Percentiles rank a stretch among this genome's conserved stretches.
Conservation (phyloP, 2,797 vertebrate species). For the Aldrovandia affinis region DNA sequence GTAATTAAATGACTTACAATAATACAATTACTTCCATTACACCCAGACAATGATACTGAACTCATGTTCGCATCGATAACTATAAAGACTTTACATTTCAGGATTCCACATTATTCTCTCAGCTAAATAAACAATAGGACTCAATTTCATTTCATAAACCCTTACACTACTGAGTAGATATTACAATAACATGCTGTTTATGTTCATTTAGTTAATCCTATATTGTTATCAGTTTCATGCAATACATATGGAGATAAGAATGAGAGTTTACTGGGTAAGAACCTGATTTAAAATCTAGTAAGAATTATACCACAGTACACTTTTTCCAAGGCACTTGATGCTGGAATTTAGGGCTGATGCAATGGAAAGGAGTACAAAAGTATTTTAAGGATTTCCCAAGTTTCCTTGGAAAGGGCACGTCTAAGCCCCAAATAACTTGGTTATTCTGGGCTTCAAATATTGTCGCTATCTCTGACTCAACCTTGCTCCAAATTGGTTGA, state of each 20-base stretch:
- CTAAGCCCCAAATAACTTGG: too few relatives aligned
- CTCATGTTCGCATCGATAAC: neutral
- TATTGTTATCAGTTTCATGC: neutral
- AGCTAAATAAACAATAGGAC: neutral
- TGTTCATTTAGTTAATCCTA: neutral
- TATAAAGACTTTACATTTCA: neutral
- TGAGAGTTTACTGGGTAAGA: too few relatives aligned
- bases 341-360: too few relatives aligned
- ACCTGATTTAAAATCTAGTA: neutral
- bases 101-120: neutral
- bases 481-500: too few relatives aligned
- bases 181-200: neutral
- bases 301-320: neutral
- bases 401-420: too few relatives aligned
- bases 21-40: conserved; percentile 4
- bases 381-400: too few relatives aligned
- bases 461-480: too few relatives aligned
- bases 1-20: conserved; percentile 6
- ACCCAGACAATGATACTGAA: neutral
- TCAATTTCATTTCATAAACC: neutral
- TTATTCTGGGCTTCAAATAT: too few relatives aligned
- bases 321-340: neutral
- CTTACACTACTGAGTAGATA: neutral
- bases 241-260: too few relatives aligned
- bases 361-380: too few relatives aligned